Evolutionary conservation across 2,797 vertebrate genomes (phyloP), one percentile per base, ranked within the genome.

Genomic region (Megalops cyprinoides): DNA sequence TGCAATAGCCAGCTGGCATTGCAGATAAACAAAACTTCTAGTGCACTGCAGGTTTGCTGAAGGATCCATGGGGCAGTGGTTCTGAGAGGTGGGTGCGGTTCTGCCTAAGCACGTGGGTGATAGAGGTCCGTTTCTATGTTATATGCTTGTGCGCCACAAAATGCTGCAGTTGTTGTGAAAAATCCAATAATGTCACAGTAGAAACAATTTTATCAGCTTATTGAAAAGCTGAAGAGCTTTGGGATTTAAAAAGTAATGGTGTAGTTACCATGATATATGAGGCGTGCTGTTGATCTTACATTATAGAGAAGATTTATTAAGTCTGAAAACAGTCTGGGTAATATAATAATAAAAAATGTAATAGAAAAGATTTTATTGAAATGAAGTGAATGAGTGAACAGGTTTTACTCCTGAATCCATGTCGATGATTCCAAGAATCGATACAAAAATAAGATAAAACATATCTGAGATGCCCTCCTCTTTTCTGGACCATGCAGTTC

Each of bases 1-100:
- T 80, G 87, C 87, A 89, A 87, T 88, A 85, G 89, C 89, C 88
- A 90, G 86, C 87, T 90, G 88, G 87, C 86, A 80, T 60, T 69
- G 55, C 69, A 78, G 75, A 83, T 85, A 76, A 79, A 88, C 86
- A 89, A 88, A 88, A 79, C 83, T 87, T 76, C 15, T 82, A 81
- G 84, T 83, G 49, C n/a, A 82, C 79, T 79, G 77, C 79, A 82
- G 34, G 15, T 79, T 76, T 79, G 37, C 37, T 69, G 83, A 75
- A 76, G 75, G 80, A 31, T 82, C 39, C 76, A 69, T 77, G 65
- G 81, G 78, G 69, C 65, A 81, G 73, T 74, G 48, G n/a, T 53
- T 76, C 51, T 77, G 25, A 84, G 71, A 82, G 76, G 12, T 51
- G 60, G 51, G 44, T 73, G 48, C 76, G 60, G 60, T 69, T 37